A percentile compares a stretch with the other conserved stretches of the same genome.
These are phyloP conservation scores for Drosophila truncata DNA, from an alignment of 1,140 invertebrate species.

Conservation along the genomic window DNA sequence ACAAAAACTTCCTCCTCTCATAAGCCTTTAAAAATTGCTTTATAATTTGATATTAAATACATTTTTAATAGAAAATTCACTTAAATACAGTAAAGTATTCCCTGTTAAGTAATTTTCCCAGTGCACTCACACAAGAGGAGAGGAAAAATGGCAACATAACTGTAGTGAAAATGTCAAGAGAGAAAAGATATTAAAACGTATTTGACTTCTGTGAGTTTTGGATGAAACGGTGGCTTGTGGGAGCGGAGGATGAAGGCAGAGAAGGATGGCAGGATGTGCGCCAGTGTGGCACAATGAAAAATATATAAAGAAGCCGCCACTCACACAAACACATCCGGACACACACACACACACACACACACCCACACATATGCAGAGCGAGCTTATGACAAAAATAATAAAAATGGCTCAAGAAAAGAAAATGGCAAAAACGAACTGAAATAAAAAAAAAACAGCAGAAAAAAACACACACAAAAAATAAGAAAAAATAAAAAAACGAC, in stretches of 20 bases:
- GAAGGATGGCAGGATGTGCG: conserved; percentile 61
- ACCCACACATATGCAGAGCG: conserved; percentile 31
- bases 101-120: neutral
- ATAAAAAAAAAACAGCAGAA: conserved; percentile 53
- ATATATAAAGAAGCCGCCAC: conserved; percentile 78
- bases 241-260: neutral
- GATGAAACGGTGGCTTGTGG: conserved; percentile 28
- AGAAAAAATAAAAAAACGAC: conserved; percentile 37
- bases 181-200: conserved; percentile 84
- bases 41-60: neutral
- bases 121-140: conserved; percentile 26
- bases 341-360: conserved; percentile 12
- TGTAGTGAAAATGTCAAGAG: conserved; percentile 84
- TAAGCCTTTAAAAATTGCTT: neutral
- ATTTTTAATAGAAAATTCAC: neutral
- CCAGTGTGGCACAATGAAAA: conserved; percentile 82
- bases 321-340: conserved; percentile 51
- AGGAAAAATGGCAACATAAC: conserved; percentile 80
- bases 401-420: conserved; percentile 82
- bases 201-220: conserved; percentile 82
- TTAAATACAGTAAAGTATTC: neutral
- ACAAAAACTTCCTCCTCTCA: neutral
- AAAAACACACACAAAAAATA: conserved; percentile 54
- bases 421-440: conserved; percentile 65
- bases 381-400: conserved; percentile 82